Evolutionary conservation across 2,113 vertebrate genomes (phyloP).

Genomic region (Rhodinocichla rosea): DNA sequence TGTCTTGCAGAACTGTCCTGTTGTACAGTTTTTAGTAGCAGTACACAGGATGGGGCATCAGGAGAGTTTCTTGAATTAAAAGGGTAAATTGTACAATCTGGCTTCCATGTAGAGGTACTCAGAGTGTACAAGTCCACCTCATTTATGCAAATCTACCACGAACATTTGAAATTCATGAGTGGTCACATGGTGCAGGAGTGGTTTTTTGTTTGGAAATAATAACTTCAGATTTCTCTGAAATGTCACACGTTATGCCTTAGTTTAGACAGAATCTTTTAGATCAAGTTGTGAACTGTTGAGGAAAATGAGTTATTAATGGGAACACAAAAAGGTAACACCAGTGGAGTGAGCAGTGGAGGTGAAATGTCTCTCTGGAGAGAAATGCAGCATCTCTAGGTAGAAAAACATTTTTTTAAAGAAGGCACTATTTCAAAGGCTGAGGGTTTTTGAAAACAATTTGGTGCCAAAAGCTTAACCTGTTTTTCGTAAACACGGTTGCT

Average conservation of each 20-base stretch:
- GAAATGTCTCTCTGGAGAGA: constrained; percentile 30
- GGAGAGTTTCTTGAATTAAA: neutral
- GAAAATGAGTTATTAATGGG: neutral
- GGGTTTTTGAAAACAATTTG: constrained; percentile 62
- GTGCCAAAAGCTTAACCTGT: constrained; percentile 82
- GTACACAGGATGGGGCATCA: neutral
- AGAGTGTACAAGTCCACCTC: neutral
- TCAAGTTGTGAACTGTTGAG: neutral
- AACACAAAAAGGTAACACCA: neutral
- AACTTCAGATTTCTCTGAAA: neutral
- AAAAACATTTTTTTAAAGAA: constrained; percentile 31
- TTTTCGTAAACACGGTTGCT: constrained; percentile 76
- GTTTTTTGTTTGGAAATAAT: neutral
- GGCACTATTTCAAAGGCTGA: constrained; percentile 63
- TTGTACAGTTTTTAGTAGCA: neutral
- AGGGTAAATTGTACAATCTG: neutral
- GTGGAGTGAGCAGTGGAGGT: neutral
- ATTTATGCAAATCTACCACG: neutral
- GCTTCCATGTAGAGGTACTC: neutral
- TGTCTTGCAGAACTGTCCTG: neutral
- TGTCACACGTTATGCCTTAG: neutral
- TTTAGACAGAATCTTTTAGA: neutral
- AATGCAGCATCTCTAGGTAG: constrained; percentile 36
- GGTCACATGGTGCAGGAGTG: neutral
- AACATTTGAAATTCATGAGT: neutral